Conservation (phyloP, 1,140 invertebrate genomes). For the Delia radicum region DNA sequence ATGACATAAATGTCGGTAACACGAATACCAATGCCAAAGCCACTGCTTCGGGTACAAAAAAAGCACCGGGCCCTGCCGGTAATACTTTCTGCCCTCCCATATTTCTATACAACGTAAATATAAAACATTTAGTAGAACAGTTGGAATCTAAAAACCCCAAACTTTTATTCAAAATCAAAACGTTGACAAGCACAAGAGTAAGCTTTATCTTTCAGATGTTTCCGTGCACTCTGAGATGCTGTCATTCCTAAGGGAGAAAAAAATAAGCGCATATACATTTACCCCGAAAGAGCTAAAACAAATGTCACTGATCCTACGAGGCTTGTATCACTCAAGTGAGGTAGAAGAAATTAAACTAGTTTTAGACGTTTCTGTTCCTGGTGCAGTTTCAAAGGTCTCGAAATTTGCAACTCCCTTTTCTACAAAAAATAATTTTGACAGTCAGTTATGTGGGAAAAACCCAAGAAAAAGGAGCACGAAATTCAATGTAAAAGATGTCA, state of each 20-base stretch:
- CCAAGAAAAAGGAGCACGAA: too few species aligned
- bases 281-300: not conserved
- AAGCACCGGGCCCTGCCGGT: not conserved
- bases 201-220: not conserved
- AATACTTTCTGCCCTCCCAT: not conserved
- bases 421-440: not conserved
- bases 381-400: not conserved
- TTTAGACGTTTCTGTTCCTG: not conserved
- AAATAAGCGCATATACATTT: not conserved
- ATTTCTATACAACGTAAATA: not conserved
- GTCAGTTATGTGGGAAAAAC: too few species aligned
- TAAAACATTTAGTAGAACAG: not conserved
- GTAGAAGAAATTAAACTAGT: not conserved
- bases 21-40: not conserved
- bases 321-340: not conserved
- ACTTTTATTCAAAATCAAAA: too few species aligned
- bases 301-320: not conserved
- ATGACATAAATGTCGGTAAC: not conserved
- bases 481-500: too few species aligned
- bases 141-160: not conserved
- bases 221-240: not conserved
- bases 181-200: too few species aligned
- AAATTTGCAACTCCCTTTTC: too few species aligned
- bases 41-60: not conserved
- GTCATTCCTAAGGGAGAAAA: not conserved